Evolutionary conservation across 2,797 vertebrate species (phyloP).

Genomic region (Sciurus carolinensis): DNA sequence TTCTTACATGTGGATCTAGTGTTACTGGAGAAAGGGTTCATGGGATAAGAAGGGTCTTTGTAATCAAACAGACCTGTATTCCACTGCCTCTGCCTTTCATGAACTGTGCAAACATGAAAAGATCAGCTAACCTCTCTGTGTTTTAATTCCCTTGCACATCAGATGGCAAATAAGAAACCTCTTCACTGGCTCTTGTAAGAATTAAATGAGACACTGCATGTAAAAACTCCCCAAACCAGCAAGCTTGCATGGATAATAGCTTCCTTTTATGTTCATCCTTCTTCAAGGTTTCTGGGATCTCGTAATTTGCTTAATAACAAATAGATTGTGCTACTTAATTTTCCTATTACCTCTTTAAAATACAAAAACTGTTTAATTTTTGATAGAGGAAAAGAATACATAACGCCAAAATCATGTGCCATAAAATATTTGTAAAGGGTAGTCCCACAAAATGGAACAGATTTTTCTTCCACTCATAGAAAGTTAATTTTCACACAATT

Average conservation of each 20-base stretch:
- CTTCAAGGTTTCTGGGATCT: background rate
- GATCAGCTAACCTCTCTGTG: background rate
- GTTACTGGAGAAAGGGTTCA: background rate
- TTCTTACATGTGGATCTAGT: background rate
- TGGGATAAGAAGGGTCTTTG: background rate
- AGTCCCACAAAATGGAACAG: background rate
- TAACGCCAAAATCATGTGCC: background rate
- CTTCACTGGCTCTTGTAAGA: background rate
- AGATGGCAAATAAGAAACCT: background rate
- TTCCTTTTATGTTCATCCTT: background rate
- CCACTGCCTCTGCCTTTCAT: background rate
- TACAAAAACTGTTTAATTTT: background rate
- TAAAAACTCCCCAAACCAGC: background rate
- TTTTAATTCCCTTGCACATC: background rate
- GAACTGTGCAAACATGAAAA: background rate
- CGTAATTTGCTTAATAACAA: background rate
- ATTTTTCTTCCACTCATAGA: background rate
- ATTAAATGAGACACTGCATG: background rate
- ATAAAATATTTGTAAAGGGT: background rate
- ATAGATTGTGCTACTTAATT: background rate
- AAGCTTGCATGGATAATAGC: background rate
- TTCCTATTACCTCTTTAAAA: slow-evolving; percentile 54
- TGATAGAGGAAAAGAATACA: background rate
- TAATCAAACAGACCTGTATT: background rate
- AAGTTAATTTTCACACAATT: slow-evolving; percentile 81